Percentiles rank a stretch among this genome's conserved stretches.
These are phyloP conservation scores for Caenorhabditis sp. DNA, from an alignment of 2,888 invertebrate species.

Conservation along the genomic window DNA sequence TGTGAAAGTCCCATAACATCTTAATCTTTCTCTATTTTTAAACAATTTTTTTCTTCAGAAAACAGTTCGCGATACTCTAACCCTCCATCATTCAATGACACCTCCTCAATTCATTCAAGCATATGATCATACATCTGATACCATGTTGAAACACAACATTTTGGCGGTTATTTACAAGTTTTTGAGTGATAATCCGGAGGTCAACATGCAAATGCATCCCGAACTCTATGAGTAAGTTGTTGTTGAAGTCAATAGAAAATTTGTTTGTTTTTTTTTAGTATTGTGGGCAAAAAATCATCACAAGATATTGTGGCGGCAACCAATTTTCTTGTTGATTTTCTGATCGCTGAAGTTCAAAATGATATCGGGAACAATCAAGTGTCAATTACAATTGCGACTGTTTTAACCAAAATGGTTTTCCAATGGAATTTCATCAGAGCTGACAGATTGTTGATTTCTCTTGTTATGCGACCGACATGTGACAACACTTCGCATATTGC, in stretches of 20 bases:
- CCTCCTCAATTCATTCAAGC: conserved; percentile 12
- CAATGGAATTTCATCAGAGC: conserved; percentile 46
- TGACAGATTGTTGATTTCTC: conserved; percentile 58
- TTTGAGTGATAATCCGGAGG: conserved; percentile 2
- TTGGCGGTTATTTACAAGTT: conserved; percentile 15
- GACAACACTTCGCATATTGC: conserved; percentile 49
- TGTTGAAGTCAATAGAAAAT: neutral
- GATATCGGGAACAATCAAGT: conserved; percentile 12
- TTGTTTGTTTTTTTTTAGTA: conserved; percentile 6
- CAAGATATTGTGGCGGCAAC: conserved; percentile 22
- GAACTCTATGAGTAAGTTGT: conserved; percentile 27
- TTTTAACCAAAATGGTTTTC: conserved; percentile 56
- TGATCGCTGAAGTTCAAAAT: conserved; percentile 21
- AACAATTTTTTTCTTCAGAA: neutral
- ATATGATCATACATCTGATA: conserved; percentile 10
- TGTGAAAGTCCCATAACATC: too few species aligned
- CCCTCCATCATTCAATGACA: conserved; percentile 10
- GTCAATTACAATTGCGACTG: conserved; percentile 30
- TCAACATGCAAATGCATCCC: conserved; percentile 5
- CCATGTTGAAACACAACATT: conserved; percentile 8
- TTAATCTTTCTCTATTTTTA: too few species aligned
- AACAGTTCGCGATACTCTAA: neutral
- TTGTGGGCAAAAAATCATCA: conserved; percentile 27
- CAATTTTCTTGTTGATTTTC: conserved; percentile 31
- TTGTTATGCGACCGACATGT: conserved; percentile 60